Base-by-base conservation (phyloP, 35 echinoderm and acorn worm genomes). In the Eucidaris tribuloides region DNA sequence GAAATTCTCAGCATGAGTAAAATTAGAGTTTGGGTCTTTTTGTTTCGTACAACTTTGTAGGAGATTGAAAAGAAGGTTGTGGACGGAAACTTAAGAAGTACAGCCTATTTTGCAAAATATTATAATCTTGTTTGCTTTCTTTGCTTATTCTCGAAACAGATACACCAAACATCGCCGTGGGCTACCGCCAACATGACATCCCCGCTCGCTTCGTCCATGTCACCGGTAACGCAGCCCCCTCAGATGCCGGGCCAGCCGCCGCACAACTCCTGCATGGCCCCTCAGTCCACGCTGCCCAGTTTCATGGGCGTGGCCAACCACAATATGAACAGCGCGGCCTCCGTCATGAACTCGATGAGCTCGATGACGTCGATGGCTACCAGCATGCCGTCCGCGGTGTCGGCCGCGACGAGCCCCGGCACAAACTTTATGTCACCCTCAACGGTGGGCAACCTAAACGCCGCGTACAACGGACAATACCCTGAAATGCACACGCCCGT, bases 241-340 rank as follows among this genome's bases (percentile, higher is more conserved):
- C 63, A 70, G 45, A 74, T 74, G 68, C 68, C 68, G 15, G 68
- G 68, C 34, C 84, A 88, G 60, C 41, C 62, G 32, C 82, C 84
- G 34, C 78, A 82, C 63, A 96, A 91, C 55, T 87, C 89, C n/a
- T 96, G 93, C 58, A 96, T 96, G 93, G 84, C 84, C 31, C 93
- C 93, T 6, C 93, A 96, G 43, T 71, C 76, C 31, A 85, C 45
- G 17, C 89, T 96, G 24, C 93, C 93, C 22, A 90, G 86, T 58
- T 96, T 96, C 60, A 96, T 96, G 93, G 93, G 93, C 22, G 85
- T 96, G 7, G 70, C 93, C 33, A 65, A 71, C 62, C 82, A 83
- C 19, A 45, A 83, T 22, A 83, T 63, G 34, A 63, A 60, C 30
- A 83, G 33, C 59, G 36, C 72, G 13, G 72, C 40, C 5, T 22